Conservation (phyloP, 2,888 invertebrate species). For the Parnassius orleans region DNA sequence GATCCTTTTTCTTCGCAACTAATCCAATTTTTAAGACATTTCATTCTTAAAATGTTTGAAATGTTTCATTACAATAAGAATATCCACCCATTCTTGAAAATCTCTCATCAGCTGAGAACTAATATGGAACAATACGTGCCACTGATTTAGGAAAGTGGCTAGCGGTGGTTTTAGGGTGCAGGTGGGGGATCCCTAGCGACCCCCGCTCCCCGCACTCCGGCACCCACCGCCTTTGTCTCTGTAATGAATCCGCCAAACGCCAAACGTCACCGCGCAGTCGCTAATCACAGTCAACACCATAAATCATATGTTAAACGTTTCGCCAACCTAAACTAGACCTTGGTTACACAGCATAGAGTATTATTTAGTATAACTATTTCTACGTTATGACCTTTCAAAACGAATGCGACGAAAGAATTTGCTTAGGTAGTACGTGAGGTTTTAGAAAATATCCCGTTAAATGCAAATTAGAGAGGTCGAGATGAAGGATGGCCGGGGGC, state of each 20-base stretch:
- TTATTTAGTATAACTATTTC: slow-evolving; percentile 23
- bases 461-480: slow-evolving; percentile 66
- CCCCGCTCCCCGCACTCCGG: slow-evolving; percentile 33
- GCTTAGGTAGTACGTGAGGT: slow-evolving; percentile 66
- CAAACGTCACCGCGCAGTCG: slow-evolving; percentile 73
- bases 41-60: too few species aligned
- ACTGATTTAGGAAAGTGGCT: slow-evolving; percentile 78
- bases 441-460: slow-evolving; percentile 65
- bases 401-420: slow-evolving; percentile 41
- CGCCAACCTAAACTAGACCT: slow-evolving; percentile 53
- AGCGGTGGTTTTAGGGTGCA: slow-evolving; percentile 34
- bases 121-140: slow-evolving; percentile 63
- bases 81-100: not conserved
- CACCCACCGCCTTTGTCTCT: slow-evolving; percentile 66
- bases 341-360: slow-evolving; percentile 30
- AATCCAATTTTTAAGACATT: too few species aligned
- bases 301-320: slow-evolving; percentile 58
- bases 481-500: slow-evolving; percentile 53
- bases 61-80: too few species aligned
- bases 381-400: slow-evolving; percentile 28
- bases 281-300: slow-evolving; percentile 52
- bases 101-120: slow-evolving; percentile 36
- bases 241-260: slow-evolving; percentile 79
- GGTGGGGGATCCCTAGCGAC: slow-evolving; percentile 42
- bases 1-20: too few species aligned